phyloP scores from a whole-genome alignment of 1,140 invertebrate genomes.

The Macrotrachela quadricornifera region DNA sequence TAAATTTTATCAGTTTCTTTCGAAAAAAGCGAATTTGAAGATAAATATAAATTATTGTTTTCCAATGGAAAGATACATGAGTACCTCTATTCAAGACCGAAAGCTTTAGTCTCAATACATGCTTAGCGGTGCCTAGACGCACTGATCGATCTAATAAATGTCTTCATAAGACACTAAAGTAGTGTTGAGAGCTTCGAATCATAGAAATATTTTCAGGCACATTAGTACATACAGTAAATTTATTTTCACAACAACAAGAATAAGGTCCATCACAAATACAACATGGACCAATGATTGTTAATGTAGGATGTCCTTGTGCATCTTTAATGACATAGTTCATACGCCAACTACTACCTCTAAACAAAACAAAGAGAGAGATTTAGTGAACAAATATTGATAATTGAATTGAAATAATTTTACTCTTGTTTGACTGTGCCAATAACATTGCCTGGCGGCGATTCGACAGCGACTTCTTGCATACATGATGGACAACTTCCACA shows the following conservation, averaged over 20 bases:
- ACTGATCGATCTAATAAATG: too few species aligned
- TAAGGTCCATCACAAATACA: constrained; percentile 13
- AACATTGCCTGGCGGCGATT: constrained; percentile 15
- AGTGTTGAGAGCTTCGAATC: too few species aligned
- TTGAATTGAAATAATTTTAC: constrained; percentile 5
- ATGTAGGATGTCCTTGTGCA: constrained; percentile 12
- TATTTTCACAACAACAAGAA: not conserved
- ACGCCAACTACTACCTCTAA: constrained; percentile 14
- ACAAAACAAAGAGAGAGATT: not conserved
- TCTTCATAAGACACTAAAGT: too few species aligned
- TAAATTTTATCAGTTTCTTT: too few species aligned
- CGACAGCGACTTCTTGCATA: constrained; percentile 13
- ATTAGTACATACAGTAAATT: too few species aligned
- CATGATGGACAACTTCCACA: constrained; percentile 8
- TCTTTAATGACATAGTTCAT: constrained; percentile 15
- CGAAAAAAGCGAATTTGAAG: too few species aligned
- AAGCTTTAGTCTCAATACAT: too few species aligned
- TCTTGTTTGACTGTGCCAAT: constrained; percentile 16
- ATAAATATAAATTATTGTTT: too few species aligned
- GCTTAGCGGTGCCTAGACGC: too few species aligned
- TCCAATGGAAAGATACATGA: too few species aligned
- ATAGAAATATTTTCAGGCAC: too few species aligned
- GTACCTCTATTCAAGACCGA: too few species aligned
- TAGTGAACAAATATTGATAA: not conserved
- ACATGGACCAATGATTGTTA: constrained; percentile 14